Percentiles rank a stretch among this genome's conserved stretches.
Evolutionary conservation across 2,888 invertebrate genomes (phyloP).

Genomic region (Latrodectus hesperus): DNA sequence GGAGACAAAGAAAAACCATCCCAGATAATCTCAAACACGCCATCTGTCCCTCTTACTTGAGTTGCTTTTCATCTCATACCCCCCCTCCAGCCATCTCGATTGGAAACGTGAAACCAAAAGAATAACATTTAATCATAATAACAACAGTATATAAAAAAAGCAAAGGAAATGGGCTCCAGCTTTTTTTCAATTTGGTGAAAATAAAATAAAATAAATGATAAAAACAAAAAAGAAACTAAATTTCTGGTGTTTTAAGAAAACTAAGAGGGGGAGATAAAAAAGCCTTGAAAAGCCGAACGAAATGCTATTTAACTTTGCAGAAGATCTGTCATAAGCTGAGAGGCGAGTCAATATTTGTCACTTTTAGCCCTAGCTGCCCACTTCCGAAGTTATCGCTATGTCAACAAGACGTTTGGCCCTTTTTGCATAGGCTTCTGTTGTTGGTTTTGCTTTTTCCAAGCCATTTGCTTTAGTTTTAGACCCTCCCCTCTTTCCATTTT

Average conservation of each 20-base stretch:
- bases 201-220: conserved; percentile 20
- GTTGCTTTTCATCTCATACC: not conserved
- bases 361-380: conserved; percentile 66
- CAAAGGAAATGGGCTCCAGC: conserved; percentile 10
- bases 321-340: conserved; percentile 66
- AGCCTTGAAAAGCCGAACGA: conserved; percentile 59
- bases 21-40: conserved; percentile 34
- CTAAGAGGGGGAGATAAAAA: conserved; percentile 3
- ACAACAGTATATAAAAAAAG: conserved; percentile 39
- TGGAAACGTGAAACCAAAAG: conserved; percentile 66
- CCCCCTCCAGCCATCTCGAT: conserved; percentile 14
- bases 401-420: conserved; percentile 50
- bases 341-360: conserved; percentile 69
- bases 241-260: conserved; percentile 62
- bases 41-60: conserved; percentile 54
- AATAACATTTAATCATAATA: conserved; percentile 67
- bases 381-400: conserved; percentile 57
- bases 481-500: conserved; percentile 36
- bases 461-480: conserved; percentile 48
- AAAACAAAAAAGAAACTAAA: conserved; percentile 23
- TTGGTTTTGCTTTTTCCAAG: conserved; percentile 60
- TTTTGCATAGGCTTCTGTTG: conserved; percentile 60
- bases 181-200: conserved; percentile 2
- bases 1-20: conserved; percentile 36
- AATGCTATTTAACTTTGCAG: conserved; percentile 67